These are phyloP conservation scores for Papilio gigon DNA, from an alignment of 2,888 invertebrate genomes.

Conservation along the genomic window DNA sequence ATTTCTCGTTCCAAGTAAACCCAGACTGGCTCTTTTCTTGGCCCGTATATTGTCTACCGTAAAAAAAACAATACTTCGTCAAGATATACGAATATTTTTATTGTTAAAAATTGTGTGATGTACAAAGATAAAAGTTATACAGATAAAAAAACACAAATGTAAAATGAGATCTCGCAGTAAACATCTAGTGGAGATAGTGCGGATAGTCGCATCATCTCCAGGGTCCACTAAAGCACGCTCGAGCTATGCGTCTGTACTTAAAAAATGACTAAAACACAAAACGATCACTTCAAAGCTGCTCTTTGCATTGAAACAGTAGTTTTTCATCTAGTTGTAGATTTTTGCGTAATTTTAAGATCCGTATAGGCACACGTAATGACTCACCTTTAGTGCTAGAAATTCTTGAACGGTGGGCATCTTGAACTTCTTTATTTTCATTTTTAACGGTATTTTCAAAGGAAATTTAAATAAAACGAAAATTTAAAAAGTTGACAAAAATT, in stretches of 20 bases:
- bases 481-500: slow-evolving; percentile 35
- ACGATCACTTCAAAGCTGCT: background rate
- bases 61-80: background rate
- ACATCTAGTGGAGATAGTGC: too few species aligned
- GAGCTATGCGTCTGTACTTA: too few species aligned
- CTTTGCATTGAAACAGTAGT: background rate
- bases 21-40: slow-evolving; percentile 70
- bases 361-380: background rate
- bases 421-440: slow-evolving; percentile 60
- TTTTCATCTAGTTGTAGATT: background rate
- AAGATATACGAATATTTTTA: too few species aligned
- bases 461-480: slow-evolving; percentile 36
- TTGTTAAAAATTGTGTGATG: too few species aligned
- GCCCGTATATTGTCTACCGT: slow-evolving; percentile 59
- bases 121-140: too few species aligned
- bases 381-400: slow-evolving; percentile 67
- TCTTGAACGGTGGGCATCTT: slow-evolving; percentile 63
- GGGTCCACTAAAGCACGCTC: too few species aligned
- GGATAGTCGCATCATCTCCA: too few species aligned
- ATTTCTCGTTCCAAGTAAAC: slow-evolving; percentile 71
- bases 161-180: too few species aligned
- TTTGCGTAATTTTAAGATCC: background rate
- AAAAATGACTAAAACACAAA: background rate
- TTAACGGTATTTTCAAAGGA: slow-evolving; percentile 42
- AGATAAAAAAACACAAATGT: background rate